Base-by-base conservation (phyloP, 1,140 invertebrate species). In the Drosophila saltans region DNA sequence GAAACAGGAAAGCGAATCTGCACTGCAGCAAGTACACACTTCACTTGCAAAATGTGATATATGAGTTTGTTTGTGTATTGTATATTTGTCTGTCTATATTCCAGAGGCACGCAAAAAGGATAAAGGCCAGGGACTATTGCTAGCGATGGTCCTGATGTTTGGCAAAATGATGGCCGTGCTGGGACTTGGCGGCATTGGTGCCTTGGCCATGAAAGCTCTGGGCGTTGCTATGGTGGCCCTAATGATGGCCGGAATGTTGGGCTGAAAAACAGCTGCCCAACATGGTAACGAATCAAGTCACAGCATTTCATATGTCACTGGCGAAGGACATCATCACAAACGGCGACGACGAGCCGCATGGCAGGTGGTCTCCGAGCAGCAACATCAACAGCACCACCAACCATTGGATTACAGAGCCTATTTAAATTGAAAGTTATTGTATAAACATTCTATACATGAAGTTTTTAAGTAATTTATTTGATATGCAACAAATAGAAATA, bases 71-170 rank as follows among this genome's bases (percentile, higher is more conserved):
- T 2, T 36, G 33, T 36, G 6, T 56, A 33, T 69, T n/a, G n/a
- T n/a, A n/a, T n/a, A n/a, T 30, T 73, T 78, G 33, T 73, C 73
- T 79, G 36, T 56, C 16, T 48, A 26, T 21, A 48, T 72, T 79
- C 21, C 92, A 94, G 94, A 92, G 69, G 93, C 93, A 61, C 92
- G 94, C 85, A 93, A 94, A 75, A 93, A 94, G 88, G 94, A 94
- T 58, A 93, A 93, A 52, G 94, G 93, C 43, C 93, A 94, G 3
- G 93, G 93, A 2, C 92, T 93, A 16, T 72, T 95, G 1, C 86
- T 96, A 59, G 92, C 96, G 2, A 92, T 96, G 90, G 95, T 94
- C 0, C 66, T 96, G 36, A 96, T 96, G 95, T 96, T 96, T 93
- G 96, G 95, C 36, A 94, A 95, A 90, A 94, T 95, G 93, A 92